These are phyloP conservation scores for Heteromurus nitidus DNA, from an alignment of 2,888 invertebrate species.

Conservation along the genomic window DNA sequence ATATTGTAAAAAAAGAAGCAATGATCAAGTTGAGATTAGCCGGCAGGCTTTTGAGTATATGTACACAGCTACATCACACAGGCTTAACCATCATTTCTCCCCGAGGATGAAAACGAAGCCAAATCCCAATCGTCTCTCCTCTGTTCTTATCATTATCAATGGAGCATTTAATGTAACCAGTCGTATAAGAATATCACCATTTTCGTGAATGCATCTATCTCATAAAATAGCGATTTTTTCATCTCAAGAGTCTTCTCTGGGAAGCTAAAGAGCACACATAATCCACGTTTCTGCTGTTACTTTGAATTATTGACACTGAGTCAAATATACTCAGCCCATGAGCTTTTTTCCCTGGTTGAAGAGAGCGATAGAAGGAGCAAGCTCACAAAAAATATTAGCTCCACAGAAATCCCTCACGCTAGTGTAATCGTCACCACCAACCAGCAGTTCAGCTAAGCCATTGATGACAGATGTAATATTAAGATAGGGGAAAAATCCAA, in stretches of 20 bases:
- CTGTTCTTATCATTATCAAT: conserved; percentile 36
- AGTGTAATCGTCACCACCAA: neutral
- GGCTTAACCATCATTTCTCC: conserved; percentile 46
- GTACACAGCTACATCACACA: conserved; percentile 41
- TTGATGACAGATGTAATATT: neutral
- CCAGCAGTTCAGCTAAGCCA: neutral
- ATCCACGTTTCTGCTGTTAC: conserved; percentile 18
- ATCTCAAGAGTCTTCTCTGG: conserved; percentile 5
- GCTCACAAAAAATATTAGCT: neutral
- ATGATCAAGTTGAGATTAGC: conserved; percentile 39
- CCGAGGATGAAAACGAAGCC: conserved; percentile 29
- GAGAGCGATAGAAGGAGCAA: neutral
- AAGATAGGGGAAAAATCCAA: neutral
- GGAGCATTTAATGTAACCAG: conserved; percentile 20
- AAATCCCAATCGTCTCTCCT: conserved; percentile 37
- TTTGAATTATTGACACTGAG: conserved; percentile 27
- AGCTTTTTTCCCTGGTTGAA: neutral
- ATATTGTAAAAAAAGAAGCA: neutral
- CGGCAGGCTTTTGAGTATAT: conserved; percentile 44
- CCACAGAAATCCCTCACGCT: neutral
- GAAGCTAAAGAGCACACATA: conserved; percentile 13
- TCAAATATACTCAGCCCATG: neutral
- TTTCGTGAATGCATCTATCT: conserved; percentile 22
- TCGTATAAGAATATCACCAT: conserved; percentile 30
- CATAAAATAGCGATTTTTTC: conserved; percentile 12